Evolutionary conservation across 2,888 invertebrate species (phyloP), one percentile per base, ranked within the genome.

Genomic region (Sericinus montela): DNA sequence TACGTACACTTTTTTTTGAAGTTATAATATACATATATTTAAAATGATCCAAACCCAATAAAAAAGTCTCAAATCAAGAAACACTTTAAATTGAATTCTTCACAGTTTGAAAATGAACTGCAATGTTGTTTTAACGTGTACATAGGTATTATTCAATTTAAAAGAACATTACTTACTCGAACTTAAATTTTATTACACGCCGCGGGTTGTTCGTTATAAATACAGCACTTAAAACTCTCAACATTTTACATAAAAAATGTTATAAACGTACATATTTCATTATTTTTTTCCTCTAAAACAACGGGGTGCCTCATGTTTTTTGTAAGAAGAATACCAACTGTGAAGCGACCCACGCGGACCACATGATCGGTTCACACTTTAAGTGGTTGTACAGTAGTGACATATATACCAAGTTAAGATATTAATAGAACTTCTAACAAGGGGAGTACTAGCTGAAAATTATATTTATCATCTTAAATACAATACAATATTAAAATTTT

Each of bases 311-410:
- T 69, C 69, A 65, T 72, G 78, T 83, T 87, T 80, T 49, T 86
- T 84, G 77, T 80, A 60, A 65, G 67, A 63, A 67, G 75, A 73
- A 80, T 78, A 72, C 76, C 76, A 77, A 79, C 67, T 70, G 75
- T 64, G 73, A 61, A 62, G 72, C 76, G 60, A 59, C 85, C 83
- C 82, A 86, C 85, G 83, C 82, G 58, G 61, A 64, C 60, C 63
- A 73, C 67, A 69, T 76, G 73, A 85, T 81, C 75, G 75, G 67
- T 87, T 88, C 86, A 88, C 87, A 86, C 87, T 85, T 74, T 74
- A 79, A 83, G 79, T 80, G 83, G 77, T 75, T 67, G 63, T 75
- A 75, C 80, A 67, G 81, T 80, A 82, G 80, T 83, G 70, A 72
- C 76, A 72, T 72, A 73, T 63, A 52, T 71, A 67, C 70, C 65